phyloP scores from a whole-genome alignment of 2,797 vertebrate species.

The Euthynnus affinis region DNA sequence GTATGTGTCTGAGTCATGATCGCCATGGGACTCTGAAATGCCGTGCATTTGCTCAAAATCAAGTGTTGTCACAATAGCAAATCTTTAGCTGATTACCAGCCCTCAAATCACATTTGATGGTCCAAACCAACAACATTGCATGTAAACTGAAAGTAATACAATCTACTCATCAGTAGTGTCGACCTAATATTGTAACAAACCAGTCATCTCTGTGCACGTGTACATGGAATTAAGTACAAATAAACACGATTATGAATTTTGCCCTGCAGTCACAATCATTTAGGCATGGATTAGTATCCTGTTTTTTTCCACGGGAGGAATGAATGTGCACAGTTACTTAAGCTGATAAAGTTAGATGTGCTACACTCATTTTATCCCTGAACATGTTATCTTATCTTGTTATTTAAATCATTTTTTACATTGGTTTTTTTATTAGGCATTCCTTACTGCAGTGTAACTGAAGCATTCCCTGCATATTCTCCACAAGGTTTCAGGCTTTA shows the following conservation, averaged over 20 bases:
- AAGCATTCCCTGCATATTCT: slow-evolving; percentile 5
- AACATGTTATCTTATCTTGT: slow-evolving; percentile 71
- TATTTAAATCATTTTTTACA: slow-evolving; percentile 61
- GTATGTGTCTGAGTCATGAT: slow-evolving; percentile 77
- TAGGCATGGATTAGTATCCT: slow-evolving; percentile 72
- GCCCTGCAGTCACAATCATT: slow-evolving; percentile 69
- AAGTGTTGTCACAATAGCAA: slow-evolving; percentile 49
- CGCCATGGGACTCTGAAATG: slow-evolving; percentile 62
- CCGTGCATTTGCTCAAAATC: slow-evolving; percentile 56
- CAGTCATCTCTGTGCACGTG: slow-evolving; percentile 48
- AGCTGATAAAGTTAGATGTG: slow-evolving; percentile 74
- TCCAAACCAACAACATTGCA: neutral
- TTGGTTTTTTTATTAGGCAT: slow-evolving; percentile 47
- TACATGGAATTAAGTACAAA: slow-evolving; percentile 70
- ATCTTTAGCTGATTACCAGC: slow-evolving; percentile 31
- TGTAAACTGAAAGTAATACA: slow-evolving; percentile 35
- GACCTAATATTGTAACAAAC: slow-evolving; percentile 32
- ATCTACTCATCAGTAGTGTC: slow-evolving; percentile 26
- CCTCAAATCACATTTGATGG: slow-evolving; percentile 12
- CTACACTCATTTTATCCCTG: slow-evolving; percentile 48
- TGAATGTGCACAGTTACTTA: slow-evolving; percentile 55
- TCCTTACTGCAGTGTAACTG: slow-evolving; percentile 21
- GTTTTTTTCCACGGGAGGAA: slow-evolving; percentile 61
- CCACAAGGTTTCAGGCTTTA: slow-evolving; percentile 5
- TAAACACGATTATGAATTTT: slow-evolving; percentile 75